Evolutionary conservation across 2,113 vertebrate genomes (phyloP).

Genomic region (Lycaon pictus): DNA sequence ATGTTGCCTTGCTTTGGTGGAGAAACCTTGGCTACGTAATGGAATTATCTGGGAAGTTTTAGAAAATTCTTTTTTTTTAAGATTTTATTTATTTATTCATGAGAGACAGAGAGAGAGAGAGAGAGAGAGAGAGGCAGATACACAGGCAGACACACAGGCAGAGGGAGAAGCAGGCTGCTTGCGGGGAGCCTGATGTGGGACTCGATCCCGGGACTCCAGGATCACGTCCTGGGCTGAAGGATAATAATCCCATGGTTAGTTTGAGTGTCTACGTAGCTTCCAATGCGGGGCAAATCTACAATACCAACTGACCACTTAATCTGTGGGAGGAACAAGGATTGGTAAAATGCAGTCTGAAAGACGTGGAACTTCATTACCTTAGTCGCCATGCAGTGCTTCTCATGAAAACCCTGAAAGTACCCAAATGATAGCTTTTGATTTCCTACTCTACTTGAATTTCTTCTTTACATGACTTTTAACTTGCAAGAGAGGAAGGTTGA

Average conservation of each 20-base stretch:
- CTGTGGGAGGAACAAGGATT: not conserved
- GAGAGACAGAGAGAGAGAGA: no score
- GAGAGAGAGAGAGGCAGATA: no score
- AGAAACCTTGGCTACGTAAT: not conserved
- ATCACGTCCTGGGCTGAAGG: no score
- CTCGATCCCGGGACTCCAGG: no score
- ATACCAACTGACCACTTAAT: not conserved
- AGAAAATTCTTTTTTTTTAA: not conserved
- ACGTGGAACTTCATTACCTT: not conserved
- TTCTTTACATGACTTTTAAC: not conserved
- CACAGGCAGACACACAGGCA: no score
- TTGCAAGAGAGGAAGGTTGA: not conserved
- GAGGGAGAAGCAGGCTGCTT: no score
- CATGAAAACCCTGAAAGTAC: not conserved
- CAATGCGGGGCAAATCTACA: not conserved
- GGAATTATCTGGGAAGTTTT: not conserved
- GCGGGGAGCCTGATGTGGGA: no score
- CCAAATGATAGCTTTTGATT: not conserved
- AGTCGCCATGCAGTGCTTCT: not conserved
- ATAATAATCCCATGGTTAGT: no score
- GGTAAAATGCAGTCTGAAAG: not conserved
- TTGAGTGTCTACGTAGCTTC: not conserved
- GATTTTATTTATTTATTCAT: no score
- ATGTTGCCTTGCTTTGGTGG: not conserved
- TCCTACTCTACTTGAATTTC: not conserved